phyloP scores from a whole-genome alignment of 2,797 vertebrate species.

The Chromis chromis region DNA sequence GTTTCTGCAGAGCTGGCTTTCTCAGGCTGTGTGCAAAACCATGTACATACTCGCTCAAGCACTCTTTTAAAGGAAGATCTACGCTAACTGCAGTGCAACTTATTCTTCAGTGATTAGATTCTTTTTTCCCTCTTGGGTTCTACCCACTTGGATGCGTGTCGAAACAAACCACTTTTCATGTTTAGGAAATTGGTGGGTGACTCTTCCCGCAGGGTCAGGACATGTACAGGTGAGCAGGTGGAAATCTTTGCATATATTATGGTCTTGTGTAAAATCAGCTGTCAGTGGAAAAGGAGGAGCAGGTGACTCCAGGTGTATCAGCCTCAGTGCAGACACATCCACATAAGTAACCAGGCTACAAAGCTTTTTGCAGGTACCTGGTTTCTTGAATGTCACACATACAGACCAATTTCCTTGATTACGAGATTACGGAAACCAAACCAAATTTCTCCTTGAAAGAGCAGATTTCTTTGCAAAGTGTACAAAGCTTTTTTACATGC shows the following conservation, averaged over 20 bases:
- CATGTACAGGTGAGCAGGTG: background rate
- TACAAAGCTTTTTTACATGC: no score
- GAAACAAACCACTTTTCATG: no score
- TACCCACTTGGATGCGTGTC: no score
- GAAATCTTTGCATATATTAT: background rate
- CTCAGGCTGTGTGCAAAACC: background rate
- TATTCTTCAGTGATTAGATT: background rate
- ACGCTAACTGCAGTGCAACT: background rate
- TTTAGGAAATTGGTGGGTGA: background rate
- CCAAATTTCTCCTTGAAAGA: no score
- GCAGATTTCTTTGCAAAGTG: no score
- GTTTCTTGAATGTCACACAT: background rate
- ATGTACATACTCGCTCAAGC: constrained; percentile 8
- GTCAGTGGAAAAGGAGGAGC: background rate
- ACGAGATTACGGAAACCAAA: background rate
- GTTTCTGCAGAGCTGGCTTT: constrained; percentile 49
- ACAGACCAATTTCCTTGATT: background rate
- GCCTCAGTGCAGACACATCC: background rate
- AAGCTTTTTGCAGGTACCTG: background rate
- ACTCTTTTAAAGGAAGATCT: constrained; percentile 9
- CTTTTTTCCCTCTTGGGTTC: background rate
- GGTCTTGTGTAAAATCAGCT: background rate
- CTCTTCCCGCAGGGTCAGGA: background rate
- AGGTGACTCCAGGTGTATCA: background rate
- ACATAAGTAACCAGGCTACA: background rate